Evolutionary conservation across 2,797 vertebrate genomes (phyloP).

Genomic region (Hylomyscus alleni): DNA sequence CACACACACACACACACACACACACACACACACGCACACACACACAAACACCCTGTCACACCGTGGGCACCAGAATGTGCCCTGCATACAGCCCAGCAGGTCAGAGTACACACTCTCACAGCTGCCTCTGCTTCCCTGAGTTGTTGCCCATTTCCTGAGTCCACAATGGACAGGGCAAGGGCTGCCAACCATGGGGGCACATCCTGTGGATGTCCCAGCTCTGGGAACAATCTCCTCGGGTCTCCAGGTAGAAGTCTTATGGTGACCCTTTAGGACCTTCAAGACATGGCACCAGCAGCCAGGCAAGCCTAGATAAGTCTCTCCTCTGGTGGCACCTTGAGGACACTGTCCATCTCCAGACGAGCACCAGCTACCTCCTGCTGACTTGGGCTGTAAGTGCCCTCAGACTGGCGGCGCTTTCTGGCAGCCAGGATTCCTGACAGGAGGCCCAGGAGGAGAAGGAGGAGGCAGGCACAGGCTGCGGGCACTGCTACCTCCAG

Average conservation of each 20-base stretch:
- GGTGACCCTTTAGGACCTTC: background rate
- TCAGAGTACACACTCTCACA: background rate
- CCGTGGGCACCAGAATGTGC: background rate
- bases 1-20: fast-evolving
- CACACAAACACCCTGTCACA: background rate
- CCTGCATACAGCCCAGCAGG: background rate
- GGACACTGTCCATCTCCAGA: constrained; percentile 98
- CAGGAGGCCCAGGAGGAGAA: constrained; percentile 93
- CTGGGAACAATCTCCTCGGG: background rate
- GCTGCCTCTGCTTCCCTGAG: constrained; percentile 87
- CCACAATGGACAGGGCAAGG: background rate
- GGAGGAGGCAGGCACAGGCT: constrained; percentile 93
- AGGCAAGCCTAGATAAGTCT: constrained; percentile 93
- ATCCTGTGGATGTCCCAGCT: background rate
- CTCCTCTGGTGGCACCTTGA: constrained; percentile 98
- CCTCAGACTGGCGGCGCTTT: constrained; percentile 97
- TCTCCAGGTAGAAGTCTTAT: background rate
- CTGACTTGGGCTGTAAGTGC: constrained; percentile 98
- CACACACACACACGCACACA: background rate
- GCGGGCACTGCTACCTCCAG: constrained; percentile 95
- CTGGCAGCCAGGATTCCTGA: constrained; percentile 95
- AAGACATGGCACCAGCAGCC: background rate
- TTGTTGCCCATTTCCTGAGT: constrained; percentile 86
- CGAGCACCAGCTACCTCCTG: constrained; percentile 98
- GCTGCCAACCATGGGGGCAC: background rate